These are phyloP conservation scores for Falco rusticolus DNA, from an alignment of 2,797 vertebrate genomes.

Conservation along the genomic window DNA sequence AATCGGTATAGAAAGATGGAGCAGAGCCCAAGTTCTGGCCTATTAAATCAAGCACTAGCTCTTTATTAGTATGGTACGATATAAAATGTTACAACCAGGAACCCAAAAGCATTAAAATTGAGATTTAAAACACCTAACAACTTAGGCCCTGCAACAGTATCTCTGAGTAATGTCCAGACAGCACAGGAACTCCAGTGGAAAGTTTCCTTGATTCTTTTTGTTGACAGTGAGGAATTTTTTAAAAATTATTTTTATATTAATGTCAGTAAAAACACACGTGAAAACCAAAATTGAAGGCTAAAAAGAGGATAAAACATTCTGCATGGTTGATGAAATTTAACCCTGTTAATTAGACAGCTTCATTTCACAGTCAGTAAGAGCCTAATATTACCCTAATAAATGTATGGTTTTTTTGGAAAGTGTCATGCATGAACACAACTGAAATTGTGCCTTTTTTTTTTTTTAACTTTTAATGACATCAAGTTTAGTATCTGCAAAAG, in stretches of 20 bases:
- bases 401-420: background rate
- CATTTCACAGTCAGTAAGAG: slow-evolving; percentile 13
- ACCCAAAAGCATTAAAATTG: background rate
- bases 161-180: background rate
- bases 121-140: background rate
- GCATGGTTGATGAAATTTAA: background rate
- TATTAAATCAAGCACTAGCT: background rate
- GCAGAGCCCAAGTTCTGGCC: background rate
- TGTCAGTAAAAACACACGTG: background rate
- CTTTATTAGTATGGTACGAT: background rate
- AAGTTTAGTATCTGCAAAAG: background rate
- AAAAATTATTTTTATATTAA: background rate
- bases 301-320: slow-evolving; percentile 4
- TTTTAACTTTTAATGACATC: background rate
- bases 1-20: background rate
- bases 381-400: slow-evolving; percentile 14
- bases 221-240: background rate
- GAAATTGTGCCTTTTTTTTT: background rate
- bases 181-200: background rate
- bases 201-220: background rate
- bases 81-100: background rate
- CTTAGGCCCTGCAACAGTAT: background rate
- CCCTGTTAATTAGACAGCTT: slow-evolving; percentile 11
- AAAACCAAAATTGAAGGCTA: background rate
- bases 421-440: background rate